phyloP scores from a whole-genome alignment of 2,113 vertebrate species.

The Motacilla alba region DNA sequence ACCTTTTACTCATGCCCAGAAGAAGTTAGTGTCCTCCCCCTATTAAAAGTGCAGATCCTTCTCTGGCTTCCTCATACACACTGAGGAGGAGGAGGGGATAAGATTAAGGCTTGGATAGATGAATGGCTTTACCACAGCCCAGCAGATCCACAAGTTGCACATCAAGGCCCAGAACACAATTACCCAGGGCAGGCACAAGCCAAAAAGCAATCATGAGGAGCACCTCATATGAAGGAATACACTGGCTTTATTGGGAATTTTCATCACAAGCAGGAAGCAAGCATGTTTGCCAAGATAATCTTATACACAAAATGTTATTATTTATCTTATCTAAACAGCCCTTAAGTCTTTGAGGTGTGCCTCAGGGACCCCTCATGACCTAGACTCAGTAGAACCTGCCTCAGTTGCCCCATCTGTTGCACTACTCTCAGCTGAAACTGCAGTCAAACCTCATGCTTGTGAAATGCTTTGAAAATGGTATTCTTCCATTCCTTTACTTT shows the following conservation, averaged over 20 bases:
- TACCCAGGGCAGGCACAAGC: neutral
- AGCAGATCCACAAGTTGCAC: neutral
- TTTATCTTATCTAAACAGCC: neutral
- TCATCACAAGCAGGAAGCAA: neutral
- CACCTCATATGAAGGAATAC: neutral
- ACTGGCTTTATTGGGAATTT: neutral
- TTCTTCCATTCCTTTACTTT: neutral
- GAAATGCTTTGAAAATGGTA: neutral
- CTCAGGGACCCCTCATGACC: neutral
- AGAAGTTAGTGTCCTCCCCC: neutral
- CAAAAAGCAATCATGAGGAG: neutral
- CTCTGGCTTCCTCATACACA: neutral
- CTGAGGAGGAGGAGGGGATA: neutral
- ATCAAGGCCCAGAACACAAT: neutral
- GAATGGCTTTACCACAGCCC: neutral
- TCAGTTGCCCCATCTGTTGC: neutral
- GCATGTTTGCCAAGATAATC: neutral
- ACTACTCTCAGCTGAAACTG: neutral
- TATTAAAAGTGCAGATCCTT: neutral
- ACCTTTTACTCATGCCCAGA: neutral
- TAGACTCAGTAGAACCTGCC: neutral
- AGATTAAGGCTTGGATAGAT: neutral
- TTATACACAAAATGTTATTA: neutral
- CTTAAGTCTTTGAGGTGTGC: neutral
- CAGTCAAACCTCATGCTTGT: neutral